Evolutionary conservation across 2,888 invertebrate genomes (phyloP).

Genomic region (Calameuta filiformis): DNA sequence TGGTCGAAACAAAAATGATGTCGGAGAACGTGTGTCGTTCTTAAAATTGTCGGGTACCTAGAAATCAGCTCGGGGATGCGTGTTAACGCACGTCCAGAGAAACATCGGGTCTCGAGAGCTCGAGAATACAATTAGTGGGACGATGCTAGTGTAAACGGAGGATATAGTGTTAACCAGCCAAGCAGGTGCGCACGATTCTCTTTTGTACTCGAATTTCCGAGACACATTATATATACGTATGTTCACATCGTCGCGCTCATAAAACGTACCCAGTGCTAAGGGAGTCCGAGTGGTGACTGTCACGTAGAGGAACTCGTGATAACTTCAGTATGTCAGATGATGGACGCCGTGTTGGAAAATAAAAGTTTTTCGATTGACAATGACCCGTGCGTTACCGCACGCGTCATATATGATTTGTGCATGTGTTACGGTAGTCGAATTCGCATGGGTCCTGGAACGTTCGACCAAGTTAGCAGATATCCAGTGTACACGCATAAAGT

Average conservation of each 20-base stretch:
- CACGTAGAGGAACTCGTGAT: not conserved
- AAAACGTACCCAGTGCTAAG: not conserved
- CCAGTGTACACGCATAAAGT: not conserved
- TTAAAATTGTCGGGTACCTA: not conserved
- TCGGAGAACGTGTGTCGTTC: not conserved
- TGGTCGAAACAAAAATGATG: not conserved
- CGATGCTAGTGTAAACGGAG: constrained; percentile 26
- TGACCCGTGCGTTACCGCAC: not conserved
- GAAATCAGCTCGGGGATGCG: not conserved
- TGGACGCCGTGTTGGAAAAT: not conserved
- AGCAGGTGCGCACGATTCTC: constrained; percentile 44
- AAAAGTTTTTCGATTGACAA: not conserved
- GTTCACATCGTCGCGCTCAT: not conserved
- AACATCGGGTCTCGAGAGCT: constrained; percentile 14
- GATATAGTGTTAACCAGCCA: constrained; percentile 34
- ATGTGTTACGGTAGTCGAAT: not conserved
- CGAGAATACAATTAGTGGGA: constrained; percentile 52
- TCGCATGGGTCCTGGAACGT: not conserved
- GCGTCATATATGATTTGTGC: not conserved
- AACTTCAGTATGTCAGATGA: not conserved
- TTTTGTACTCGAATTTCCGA: constrained; percentile 16
- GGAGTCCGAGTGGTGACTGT: not conserved
- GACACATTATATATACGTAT: not conserved
- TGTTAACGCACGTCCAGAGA: constrained; percentile 18
- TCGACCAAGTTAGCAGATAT: not conserved